phyloP scores from a whole-genome alignment of 2,797 vertebrate genomes.

The Cirrhinus mrigala region DNA sequence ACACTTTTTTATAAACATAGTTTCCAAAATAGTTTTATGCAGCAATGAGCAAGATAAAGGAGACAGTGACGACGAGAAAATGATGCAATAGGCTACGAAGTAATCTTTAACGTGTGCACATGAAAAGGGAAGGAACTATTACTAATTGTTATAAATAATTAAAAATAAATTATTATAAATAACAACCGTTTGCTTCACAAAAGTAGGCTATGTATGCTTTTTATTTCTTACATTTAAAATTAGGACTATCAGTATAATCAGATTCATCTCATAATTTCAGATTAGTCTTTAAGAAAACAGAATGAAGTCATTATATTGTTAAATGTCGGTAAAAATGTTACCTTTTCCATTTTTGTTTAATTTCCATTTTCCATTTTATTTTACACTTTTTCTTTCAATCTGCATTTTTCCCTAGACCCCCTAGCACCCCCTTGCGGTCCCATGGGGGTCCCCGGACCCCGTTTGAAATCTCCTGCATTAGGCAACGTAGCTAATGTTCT shows the following conservation, averaged over 20 bases:
- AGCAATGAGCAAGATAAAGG: background rate
- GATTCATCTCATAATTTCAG: background rate
- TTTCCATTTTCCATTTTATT: background rate
- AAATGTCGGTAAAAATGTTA: background rate
- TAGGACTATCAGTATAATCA: background rate
- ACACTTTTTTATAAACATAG: background rate
- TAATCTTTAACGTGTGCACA: background rate
- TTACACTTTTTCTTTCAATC: background rate
- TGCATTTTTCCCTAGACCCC: background rate
- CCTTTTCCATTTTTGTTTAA: background rate
- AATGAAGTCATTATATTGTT: background rate
- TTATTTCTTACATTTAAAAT: background rate
- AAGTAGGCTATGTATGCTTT: background rate
- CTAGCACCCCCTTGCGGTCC: constrained; percentile 4
- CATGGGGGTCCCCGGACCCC: background rate
- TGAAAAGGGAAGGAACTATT: background rate
- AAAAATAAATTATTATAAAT: background rate
- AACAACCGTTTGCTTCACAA: background rate
- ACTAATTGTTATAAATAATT: background rate
- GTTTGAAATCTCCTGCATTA: background rate
- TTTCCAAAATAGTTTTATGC: background rate
- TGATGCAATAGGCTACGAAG: background rate
- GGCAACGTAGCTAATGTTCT: background rate
- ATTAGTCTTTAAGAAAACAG: background rate
- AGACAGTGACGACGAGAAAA: background rate